Evolutionary conservation across 2,797 vertebrate genomes (phyloP).

Genomic region (Tarsius wallacei): DNA sequence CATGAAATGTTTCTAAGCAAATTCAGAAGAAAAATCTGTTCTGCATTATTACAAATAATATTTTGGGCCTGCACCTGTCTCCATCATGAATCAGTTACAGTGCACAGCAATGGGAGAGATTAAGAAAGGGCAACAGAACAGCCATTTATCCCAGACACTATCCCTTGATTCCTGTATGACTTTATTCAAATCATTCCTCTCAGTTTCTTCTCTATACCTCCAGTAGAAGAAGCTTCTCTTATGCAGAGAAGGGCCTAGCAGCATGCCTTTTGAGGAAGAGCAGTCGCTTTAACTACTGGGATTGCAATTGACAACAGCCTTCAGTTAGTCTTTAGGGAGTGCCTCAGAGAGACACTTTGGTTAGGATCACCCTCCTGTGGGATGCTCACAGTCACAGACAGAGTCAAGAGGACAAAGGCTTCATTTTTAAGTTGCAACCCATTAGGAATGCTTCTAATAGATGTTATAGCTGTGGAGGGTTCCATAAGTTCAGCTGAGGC

Average conservation of each 20-base stretch:
- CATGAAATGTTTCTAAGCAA: neutral
- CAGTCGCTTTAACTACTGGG: neutral
- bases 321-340: neutral
- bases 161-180: neutral
- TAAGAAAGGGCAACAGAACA: neutral
- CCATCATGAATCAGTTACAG: neutral
- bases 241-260: rapidly evolving
- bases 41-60: neutral
- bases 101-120: neutral
- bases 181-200: neutral
- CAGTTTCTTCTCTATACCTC: neutral
- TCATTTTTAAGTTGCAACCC: neutral
- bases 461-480: neutral
- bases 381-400: rapidly evolving
- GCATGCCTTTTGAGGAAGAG: neutral
- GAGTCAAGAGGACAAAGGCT: neutral
- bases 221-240: neutral
- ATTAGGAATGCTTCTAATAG: neutral
- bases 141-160: neutral
- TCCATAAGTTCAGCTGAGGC: neutral
- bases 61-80: neutral
- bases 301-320: neutral
- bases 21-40: neutral
- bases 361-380: neutral
- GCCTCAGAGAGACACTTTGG: neutral